Percentiles rank a stretch among this genome's conserved stretches.
Evolutionary conservation across 2,113 vertebrate genomes (phyloP).

Genomic region (Coptodon rendalli): DNA sequence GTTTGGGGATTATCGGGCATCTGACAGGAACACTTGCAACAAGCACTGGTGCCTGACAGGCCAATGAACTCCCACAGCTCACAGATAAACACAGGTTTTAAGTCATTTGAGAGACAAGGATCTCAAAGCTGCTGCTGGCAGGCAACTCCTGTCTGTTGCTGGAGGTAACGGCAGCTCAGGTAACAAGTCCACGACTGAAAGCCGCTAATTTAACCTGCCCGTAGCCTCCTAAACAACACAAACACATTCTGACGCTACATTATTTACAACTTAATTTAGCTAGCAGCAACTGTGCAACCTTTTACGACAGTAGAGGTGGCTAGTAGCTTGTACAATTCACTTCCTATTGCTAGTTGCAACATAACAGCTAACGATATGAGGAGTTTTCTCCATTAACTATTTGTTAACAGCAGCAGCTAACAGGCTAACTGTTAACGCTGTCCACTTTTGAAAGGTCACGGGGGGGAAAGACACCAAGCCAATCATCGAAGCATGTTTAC

Average conservation of each 20-base stretch:
- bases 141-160: conserved; percentile 6
- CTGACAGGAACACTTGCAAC: neutral
- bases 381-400: neutral
- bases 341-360: conserved; percentile 36
- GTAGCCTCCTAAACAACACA: conserved; percentile 4
- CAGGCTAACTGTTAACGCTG: neutral
- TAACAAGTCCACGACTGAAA: conserved; percentile 5
- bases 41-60: neutral
- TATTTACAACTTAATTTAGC: neutral
- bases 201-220: neutral
- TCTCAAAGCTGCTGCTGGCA: neutral
- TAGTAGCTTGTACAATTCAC: neutral
- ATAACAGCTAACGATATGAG: neutral
- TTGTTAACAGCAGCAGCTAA: neutral
- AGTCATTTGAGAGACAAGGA: neutral
- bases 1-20: neutral
- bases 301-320: neutral
- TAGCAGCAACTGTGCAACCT: neutral
- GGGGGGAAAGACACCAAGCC: neutral
- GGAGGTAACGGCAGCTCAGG: conserved; percentile 20
- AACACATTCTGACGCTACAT: neutral
- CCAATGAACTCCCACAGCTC: neutral
- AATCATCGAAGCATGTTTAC: neutral
- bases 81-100: neutral
- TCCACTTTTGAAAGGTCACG: conserved; percentile 3